Conservation (phyloP, 2,888 invertebrate genomes). For the Melieria picta region DNA sequence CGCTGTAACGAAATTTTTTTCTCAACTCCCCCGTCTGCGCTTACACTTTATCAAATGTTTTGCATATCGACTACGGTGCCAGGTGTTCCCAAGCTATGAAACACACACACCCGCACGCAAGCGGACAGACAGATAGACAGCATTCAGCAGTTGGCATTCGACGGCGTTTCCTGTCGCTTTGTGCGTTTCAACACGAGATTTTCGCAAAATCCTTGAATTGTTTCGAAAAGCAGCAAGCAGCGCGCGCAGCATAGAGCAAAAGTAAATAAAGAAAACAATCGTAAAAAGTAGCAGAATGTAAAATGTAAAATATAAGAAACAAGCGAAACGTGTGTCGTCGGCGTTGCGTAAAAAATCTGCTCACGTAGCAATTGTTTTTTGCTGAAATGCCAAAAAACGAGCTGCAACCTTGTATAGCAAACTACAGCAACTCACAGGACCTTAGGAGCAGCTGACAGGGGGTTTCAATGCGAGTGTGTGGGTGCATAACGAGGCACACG, state of each 20-base stretch:
- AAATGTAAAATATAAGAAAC: neutral
- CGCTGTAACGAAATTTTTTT: too few relatives aligned
- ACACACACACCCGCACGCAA: neutral
- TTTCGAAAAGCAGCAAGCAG: conserved; percentile 26
- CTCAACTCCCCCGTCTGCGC: too few relatives aligned
- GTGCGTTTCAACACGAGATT: conserved; percentile 25
- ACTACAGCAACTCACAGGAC: too few relatives aligned
- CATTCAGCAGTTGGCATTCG: neutral
- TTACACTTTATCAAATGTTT: too few relatives aligned
- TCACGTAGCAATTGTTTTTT: conserved; percentile 49
- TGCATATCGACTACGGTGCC: too few relatives aligned
- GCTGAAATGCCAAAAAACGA: neutral
- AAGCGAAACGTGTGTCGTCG: neutral
- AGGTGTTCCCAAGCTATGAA: conserved; percentile 1
- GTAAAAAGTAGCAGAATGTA: neutral
- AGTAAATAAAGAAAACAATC: neutral
- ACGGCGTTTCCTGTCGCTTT: too few relatives aligned
- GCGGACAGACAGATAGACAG: neutral
- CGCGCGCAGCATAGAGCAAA: neutral
- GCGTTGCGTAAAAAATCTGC: conserved; percentile 37
- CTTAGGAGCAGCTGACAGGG: too few relatives aligned
- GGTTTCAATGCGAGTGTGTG: too few relatives aligned
- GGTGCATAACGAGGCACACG: too few relatives aligned
- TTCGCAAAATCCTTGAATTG: conserved; percentile 32
- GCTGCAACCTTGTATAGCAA: too few relatives aligned